Percentiles rank a stretch among this genome's conserved stretches.
Conservation (phyloP, 2,113 vertebrate species). For the Grus americana region DNA sequence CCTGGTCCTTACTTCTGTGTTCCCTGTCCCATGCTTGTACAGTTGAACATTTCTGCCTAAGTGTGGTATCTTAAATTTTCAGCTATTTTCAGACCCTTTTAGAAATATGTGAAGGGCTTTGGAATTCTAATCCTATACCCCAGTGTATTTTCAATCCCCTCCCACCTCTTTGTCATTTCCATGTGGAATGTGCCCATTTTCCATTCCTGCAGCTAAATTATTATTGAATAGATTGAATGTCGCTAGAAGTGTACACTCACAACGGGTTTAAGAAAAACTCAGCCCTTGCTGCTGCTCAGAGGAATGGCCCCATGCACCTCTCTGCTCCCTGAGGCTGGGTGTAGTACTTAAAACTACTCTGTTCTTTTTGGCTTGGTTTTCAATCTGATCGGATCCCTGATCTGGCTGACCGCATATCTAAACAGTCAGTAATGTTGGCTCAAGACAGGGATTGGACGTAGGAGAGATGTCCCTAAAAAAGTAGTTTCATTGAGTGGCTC, state of each 20-base stretch:
- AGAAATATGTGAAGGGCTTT: not conserved
- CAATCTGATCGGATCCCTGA: not conserved
- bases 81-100: slow-evolving; percentile 5
- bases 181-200: not conserved
- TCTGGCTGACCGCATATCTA: not conserved
- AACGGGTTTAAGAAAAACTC: not conserved
- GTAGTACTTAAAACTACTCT: not conserved
- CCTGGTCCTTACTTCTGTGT: not conserved
- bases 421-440: not conserved
- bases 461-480: not conserved
- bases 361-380: not conserved
- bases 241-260: not conserved
- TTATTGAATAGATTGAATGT: not conserved
- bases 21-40: not conserved
- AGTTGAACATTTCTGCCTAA: not conserved
- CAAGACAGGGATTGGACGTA: fast-evolving
- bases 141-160: not conserved
- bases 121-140: not conserved
- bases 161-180: not conserved
- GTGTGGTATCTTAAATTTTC: not conserved
- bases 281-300: not conserved
- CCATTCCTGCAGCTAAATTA: not conserved
- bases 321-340: not conserved
- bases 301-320: not conserved
- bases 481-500: not conserved